These are phyloP conservation scores for Dicycla oo DNA, from an alignment of 2,888 invertebrate species.

Conservation along the genomic window DNA sequence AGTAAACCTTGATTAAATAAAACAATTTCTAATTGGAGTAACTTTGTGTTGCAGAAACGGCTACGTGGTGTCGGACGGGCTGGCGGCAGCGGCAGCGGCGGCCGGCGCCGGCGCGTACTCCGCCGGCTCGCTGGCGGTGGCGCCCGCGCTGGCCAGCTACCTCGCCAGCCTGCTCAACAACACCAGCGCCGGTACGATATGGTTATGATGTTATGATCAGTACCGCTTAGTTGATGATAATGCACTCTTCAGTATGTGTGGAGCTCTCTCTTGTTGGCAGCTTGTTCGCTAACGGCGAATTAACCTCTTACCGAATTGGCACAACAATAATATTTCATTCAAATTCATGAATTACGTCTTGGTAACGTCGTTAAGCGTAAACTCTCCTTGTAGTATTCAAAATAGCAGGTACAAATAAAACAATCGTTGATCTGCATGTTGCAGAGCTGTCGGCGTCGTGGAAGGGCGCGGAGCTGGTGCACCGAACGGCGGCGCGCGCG, in stretches of 20 bases:
- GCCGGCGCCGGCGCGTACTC: slow-evolving; percentile 62
- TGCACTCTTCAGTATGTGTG: neutral
- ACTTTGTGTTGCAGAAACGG: slow-evolving; percentile 69
- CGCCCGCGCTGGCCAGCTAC: slow-evolving; percentile 88
- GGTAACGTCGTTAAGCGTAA: too few species aligned
- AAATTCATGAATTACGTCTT: too few species aligned
- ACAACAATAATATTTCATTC: too few species aligned
- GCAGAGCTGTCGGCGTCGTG: slow-evolving; percentile 67
- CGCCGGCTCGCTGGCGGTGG: slow-evolving; percentile 83
- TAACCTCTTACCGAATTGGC: neutral
- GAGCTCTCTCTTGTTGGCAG: neutral
- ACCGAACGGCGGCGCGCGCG: slow-evolving; percentile 33
- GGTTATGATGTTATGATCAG: neutral
- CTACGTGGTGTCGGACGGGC: slow-evolving; percentile 73
- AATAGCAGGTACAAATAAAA: neutral
- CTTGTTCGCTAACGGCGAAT: too few species aligned
- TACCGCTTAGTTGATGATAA: neutral
- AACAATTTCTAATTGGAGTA: neutral
- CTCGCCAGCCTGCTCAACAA: slow-evolving; percentile 88
- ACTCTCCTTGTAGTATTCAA: too few species aligned
- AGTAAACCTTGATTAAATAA: neutral
- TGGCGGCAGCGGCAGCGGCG: slow-evolving; percentile 63
- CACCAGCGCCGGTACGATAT: slow-evolving; percentile 76
- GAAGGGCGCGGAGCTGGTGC: slow-evolving; percentile 48
- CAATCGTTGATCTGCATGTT: neutral